Evolutionary conservation across 2,888 invertebrate species (phyloP).

Genomic region (Automeris io): DNA sequence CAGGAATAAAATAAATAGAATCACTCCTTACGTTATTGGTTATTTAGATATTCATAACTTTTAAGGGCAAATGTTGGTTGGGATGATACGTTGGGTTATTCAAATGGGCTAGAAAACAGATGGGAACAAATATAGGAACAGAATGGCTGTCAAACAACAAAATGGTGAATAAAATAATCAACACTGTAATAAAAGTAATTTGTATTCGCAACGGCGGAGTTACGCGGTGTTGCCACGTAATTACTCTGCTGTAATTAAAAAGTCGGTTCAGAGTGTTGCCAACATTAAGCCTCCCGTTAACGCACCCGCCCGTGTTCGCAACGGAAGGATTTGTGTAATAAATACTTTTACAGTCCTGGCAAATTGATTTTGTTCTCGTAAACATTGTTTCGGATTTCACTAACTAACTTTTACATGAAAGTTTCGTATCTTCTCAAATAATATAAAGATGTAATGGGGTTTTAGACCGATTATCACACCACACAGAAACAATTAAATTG

Average conservation of each 20-base stretch:
- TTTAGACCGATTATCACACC: too few species aligned
- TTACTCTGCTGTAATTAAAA: slow-evolving; percentile 68
- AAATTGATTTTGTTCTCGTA: slow-evolving; percentile 1
- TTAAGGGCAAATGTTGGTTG: too few species aligned
- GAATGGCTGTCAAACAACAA: not conserved
- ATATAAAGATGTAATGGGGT: too few species aligned
- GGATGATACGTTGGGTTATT: too few species aligned
- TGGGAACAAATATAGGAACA: too few species aligned
- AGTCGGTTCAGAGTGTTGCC: slow-evolving; percentile 59
- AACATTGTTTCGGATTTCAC: not conserved
- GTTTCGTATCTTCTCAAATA: not conserved
- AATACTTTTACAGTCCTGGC: slow-evolving; percentile 23
- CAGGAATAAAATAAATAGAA: too few species aligned
- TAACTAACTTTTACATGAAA: not conserved
- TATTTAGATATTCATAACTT: too few species aligned
- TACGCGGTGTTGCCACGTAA: slow-evolving; percentile 63
- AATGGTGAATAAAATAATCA: not conserved
- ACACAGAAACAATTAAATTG: too few species aligned
- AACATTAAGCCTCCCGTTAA: slow-evolving; percentile 69
- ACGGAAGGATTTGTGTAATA: slow-evolving; percentile 28
- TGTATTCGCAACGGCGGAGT: slow-evolving; percentile 46
- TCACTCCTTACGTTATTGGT: too few species aligned
- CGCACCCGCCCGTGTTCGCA: slow-evolving; percentile 29
- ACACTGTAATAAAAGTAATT: slow-evolving; percentile 24
- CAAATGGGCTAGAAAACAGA: too few species aligned